Conservation (phyloP, 2,888 invertebrate species). For the Odontocolon sp. region DNA sequence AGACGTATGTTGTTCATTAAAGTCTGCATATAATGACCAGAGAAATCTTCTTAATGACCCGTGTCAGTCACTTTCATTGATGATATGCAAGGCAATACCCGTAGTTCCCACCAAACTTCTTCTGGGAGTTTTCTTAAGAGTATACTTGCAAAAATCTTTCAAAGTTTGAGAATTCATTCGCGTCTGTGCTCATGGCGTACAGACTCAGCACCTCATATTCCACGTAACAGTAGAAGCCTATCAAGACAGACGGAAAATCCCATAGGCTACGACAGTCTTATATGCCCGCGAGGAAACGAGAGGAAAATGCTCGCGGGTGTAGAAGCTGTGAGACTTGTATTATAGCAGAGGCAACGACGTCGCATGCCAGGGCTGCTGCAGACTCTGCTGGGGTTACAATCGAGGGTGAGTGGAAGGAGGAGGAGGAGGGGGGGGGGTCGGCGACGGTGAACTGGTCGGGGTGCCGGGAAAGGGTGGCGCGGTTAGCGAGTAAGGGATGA, state of each 20-base stretch:
- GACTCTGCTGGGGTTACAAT: constrained; percentile 46
- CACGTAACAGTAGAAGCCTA: no score
- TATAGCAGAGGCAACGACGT: constrained; percentile 21
- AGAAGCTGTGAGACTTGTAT: constrained; percentile 16
- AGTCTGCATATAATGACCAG: no score
- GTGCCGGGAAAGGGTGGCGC: constrained; percentile 57
- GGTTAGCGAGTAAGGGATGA: constrained; percentile 62
- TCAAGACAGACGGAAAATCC: background rate
- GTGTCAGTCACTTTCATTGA: constrained; percentile 43
- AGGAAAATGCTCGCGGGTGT: constrained; percentile 35
- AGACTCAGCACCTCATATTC: background rate
- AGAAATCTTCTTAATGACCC: no score
- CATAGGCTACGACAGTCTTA: no score
- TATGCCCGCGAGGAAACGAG: constrained; percentile 1
- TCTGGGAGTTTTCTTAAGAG: constrained; percentile 7
- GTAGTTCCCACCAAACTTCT: background rate
- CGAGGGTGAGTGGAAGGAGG: constrained; percentile 26
- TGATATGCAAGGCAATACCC: constrained; percentile 5
- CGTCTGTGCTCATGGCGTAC: background rate
- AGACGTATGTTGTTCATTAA: no score
- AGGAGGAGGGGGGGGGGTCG: constrained; percentile 8
- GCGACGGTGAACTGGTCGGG: constrained; percentile 9
- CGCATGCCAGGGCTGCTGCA: constrained; percentile 48
- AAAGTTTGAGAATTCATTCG: constrained; percentile 5
- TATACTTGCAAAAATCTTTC: constrained; percentile 18